phyloP scores from a whole-genome alignment of 2,113 vertebrate species.

The Alligator sinensis region DNA sequence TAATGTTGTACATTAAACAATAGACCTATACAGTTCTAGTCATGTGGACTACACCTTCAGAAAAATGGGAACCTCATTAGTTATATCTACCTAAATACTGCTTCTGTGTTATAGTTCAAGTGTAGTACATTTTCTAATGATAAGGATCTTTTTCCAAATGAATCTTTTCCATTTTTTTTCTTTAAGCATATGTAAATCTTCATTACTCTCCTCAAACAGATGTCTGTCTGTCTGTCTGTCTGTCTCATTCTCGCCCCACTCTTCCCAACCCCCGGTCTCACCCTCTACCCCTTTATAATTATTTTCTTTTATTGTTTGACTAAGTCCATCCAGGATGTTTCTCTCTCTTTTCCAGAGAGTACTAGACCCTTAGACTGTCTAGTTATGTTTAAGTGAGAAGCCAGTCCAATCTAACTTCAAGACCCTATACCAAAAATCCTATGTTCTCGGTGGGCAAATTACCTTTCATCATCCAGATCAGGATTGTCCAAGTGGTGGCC shows the following conservation, averaged over 20 bases:
- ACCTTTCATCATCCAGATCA: not conserved
- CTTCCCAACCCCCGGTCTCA: too few relatives aligned
- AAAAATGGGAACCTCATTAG: not conserved
- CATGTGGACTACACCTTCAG: not conserved
- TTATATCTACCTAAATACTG: not conserved
- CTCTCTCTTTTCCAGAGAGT: not conserved
- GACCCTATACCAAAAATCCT: not conserved
- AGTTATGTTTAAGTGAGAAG: not conserved
- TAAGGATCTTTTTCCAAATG: not conserved
- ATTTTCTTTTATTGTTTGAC: not conserved
- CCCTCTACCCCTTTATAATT: too few relatives aligned
- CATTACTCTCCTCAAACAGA: not conserved
- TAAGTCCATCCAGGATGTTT: not conserved
- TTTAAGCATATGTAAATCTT: not conserved
- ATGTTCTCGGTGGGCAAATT: not conserved
- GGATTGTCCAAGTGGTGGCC: too few relatives aligned
- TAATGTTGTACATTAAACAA: not conserved
- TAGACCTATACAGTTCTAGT: not conserved
- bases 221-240: not conserved
- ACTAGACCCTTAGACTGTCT: not conserved
- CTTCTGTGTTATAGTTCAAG: not conserved
- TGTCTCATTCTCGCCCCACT: too few relatives aligned
- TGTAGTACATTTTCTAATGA: not conserved
- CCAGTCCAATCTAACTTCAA: not conserved
- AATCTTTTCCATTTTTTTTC: not conserved